A percentile compares a stretch with the other conserved stretches of the same genome.
These are phyloP conservation scores for Leptopilina myrica DNA, from an alignment of 2,888 invertebrate species.

Conservation along the genomic window DNA sequence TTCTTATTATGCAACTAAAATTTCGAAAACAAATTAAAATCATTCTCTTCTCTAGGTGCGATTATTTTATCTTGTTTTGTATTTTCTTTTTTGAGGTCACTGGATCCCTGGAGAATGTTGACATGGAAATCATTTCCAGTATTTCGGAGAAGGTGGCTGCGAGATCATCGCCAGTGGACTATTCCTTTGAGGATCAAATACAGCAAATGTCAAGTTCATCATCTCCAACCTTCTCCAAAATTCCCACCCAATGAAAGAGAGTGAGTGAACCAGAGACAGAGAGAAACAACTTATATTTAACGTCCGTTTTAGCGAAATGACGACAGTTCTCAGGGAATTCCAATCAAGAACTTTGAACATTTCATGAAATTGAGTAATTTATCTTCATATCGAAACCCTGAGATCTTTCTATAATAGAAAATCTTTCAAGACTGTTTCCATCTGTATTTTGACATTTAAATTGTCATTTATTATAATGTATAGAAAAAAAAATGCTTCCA, in stretches of 20 bases:
- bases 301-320: slow-evolving; percentile 1
- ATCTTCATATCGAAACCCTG: slow-evolving; percentile 1
- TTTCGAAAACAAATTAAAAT: too few relatives aligned
- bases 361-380: slow-evolving; percentile 11
- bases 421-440: slow-evolving; percentile 28
- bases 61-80: neutral
- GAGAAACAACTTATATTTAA: neutral
- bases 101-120: slow-evolving; percentile 57
- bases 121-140: slow-evolving; percentile 59
- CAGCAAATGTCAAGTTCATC: slow-evolving; percentile 59
- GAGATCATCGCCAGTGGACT: slow-evolving; percentile 48
- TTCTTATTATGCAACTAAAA: too few relatives aligned
- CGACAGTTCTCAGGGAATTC: slow-evolving; percentile 20
- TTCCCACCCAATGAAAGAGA: slow-evolving; percentile 59
- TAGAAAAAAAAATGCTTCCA: neutral
- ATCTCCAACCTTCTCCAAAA: slow-evolving; percentile 63
- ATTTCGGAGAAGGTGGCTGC: slow-evolving; percentile 61
- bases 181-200: slow-evolving; percentile 57
- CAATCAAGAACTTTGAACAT: slow-evolving; percentile 10
- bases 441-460: neutral
- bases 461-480: neutral
- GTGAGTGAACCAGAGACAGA: neutral
- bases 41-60: too few relatives aligned
- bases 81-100: slow-evolving; percentile 57
- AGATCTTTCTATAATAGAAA: slow-evolving; percentile 12